Conservation (phyloP, 1,140 invertebrate genomes). For the Anoplophora glabripennis region DNA sequence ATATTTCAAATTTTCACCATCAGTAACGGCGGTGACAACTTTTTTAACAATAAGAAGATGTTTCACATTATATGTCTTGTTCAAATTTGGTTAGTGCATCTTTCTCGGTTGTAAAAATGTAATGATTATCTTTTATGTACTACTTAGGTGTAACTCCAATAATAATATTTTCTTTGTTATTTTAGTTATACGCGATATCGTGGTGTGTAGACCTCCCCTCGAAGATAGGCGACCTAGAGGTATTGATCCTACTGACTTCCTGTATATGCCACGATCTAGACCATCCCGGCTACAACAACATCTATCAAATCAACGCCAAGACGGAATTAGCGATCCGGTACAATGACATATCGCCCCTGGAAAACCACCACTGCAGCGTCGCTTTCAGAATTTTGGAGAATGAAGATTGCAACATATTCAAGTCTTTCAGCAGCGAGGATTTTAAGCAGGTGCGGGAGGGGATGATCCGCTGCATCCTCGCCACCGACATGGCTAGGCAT, state of each 20-base stretch:
- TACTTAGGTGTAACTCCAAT: too few relatives aligned
- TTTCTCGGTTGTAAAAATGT: too few relatives aligned
- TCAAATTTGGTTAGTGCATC: too few relatives aligned
- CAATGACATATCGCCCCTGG: slow-evolving; percentile 85
- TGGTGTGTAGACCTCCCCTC: slow-evolving; percentile 68
- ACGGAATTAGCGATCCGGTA: slow-evolving; percentile 83
- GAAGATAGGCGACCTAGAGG: slow-evolving; percentile 71
- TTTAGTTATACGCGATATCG: slow-evolving; percentile 84
- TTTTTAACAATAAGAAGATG: too few relatives aligned
- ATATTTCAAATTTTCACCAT: too few relatives aligned
- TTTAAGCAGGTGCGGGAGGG: slow-evolving; percentile 69
- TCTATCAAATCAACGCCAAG: slow-evolving; percentile 84
- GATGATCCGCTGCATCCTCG: slow-evolving; percentile 80
- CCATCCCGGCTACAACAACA: slow-evolving; percentile 89
- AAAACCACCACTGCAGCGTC: slow-evolving; percentile 88
- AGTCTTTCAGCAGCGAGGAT: slow-evolving; percentile 61
- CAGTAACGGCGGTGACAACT: too few relatives aligned
- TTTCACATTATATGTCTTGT: too few relatives aligned
- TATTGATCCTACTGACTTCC: slow-evolving; percentile 75
- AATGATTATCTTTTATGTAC: too few relatives aligned
- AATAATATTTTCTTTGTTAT: slow-evolving; percentile 18
- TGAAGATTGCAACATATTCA: slow-evolving; percentile 75
- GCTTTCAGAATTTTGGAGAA: slow-evolving; percentile 78
- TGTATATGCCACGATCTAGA: slow-evolving; percentile 89
- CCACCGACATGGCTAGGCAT: slow-evolving; percentile 85